A percentile compares a stretch with the other conserved stretches of the same genome.
Evolutionary conservation across 2,797 vertebrate genomes (phyloP).

Genomic region (Enteromius afrohamiltoni): DNA sequence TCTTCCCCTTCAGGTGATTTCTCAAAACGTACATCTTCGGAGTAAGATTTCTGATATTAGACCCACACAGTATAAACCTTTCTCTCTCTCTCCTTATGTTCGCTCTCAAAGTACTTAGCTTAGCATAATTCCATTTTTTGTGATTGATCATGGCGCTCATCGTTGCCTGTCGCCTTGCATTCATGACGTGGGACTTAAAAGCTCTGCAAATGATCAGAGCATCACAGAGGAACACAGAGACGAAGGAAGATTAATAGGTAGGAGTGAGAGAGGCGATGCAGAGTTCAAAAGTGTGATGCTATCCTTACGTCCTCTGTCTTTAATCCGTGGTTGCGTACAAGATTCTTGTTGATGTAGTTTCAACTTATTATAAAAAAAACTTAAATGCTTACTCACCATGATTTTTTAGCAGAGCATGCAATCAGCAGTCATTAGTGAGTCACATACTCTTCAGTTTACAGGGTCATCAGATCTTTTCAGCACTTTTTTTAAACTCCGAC

Average conservation of each 20-base stretch:
- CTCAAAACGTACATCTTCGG: constrained; percentile 23
- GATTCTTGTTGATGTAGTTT: constrained; percentile 23
- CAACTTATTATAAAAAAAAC: constrained; percentile 16
- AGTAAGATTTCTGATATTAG: constrained; percentile 45
- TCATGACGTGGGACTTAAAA: constrained; percentile 48
- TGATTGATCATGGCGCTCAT: constrained; percentile 60
- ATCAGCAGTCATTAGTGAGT: background rate
- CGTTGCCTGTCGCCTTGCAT: constrained; percentile 61
- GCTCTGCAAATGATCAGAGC: constrained; percentile 45
- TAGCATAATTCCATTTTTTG: constrained; percentile 63
- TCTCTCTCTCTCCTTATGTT: constrained; percentile 35
- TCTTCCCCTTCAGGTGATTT: constrained; percentile 61
- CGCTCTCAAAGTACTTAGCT: constrained; percentile 33
- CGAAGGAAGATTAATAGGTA: constrained; percentile 5
- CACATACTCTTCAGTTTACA: background rate
- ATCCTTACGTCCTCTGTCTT: constrained; percentile 5
- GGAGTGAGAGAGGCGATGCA: background rate
- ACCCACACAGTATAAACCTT: constrained; percentile 14
- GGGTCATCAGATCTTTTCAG: background rate
- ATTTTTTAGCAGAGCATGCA: constrained; percentile 13
- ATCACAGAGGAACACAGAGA: background rate
- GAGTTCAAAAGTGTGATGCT: constrained; percentile 21
- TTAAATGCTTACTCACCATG: constrained; percentile 11
- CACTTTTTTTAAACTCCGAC: background rate
- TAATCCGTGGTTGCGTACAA: background rate